A percentile compares a stretch with the other conserved stretches of the same genome.
These are phyloP conservation scores for Epinotia bilunana DNA, from an alignment of 2,888 invertebrate species.

Conservation along the genomic window DNA sequence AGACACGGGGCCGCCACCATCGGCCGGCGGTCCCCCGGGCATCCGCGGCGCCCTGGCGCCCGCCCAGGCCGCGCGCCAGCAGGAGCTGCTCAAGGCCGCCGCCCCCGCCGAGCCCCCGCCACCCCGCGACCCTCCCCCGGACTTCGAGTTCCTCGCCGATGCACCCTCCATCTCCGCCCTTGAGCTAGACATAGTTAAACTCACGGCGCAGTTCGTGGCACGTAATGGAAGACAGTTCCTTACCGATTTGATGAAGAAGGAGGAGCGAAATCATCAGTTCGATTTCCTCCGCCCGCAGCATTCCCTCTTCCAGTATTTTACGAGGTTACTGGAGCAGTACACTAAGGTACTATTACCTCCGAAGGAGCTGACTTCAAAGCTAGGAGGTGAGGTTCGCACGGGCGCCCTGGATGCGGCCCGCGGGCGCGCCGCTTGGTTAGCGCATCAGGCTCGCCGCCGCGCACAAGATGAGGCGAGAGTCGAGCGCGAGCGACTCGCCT, in stretches of 20 bases:
- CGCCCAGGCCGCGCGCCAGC: slow-evolving; percentile 93
- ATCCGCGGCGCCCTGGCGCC: slow-evolving; percentile 91
- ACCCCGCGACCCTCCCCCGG: slow-evolving; percentile 95
- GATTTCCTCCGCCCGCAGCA: slow-evolving; percentile 99
- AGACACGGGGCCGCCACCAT: slow-evolving; percentile 52
- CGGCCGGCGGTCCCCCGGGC: slow-evolving; percentile 85
- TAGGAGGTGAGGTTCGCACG: slow-evolving; percentile 90
- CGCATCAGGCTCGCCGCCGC: slow-evolving; percentile 96
- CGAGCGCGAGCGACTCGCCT: slow-evolving; percentile 97
- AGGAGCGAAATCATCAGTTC: slow-evolving; percentile 99
- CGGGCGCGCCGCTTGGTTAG: slow-evolving; percentile 98
- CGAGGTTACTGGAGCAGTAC: slow-evolving; percentile 98
- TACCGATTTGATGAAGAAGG: slow-evolving; percentile 99
- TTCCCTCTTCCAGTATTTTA: slow-evolving; percentile 99
- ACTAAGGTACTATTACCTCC: slow-evolving; percentile 98
- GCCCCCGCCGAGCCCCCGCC: slow-evolving; percentile 94
- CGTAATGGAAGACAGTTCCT: slow-evolving; percentile 99
- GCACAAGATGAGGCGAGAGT: slow-evolving; percentile 97
- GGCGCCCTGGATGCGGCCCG: slow-evolving; percentile 93
- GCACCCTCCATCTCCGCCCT: slow-evolving; percentile 99
- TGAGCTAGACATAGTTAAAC: slow-evolving; percentile 98
- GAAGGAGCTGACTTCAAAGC: slow-evolving; percentile 92
- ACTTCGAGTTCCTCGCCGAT: slow-evolving; percentile 98
- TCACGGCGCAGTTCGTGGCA: slow-evolving; percentile 99
- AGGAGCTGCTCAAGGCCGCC: slow-evolving; percentile 94